These are phyloP conservation scores for Pantala flavescens DNA, from an alignment of 1,140 invertebrate genomes.

Conservation along the genomic window DNA sequence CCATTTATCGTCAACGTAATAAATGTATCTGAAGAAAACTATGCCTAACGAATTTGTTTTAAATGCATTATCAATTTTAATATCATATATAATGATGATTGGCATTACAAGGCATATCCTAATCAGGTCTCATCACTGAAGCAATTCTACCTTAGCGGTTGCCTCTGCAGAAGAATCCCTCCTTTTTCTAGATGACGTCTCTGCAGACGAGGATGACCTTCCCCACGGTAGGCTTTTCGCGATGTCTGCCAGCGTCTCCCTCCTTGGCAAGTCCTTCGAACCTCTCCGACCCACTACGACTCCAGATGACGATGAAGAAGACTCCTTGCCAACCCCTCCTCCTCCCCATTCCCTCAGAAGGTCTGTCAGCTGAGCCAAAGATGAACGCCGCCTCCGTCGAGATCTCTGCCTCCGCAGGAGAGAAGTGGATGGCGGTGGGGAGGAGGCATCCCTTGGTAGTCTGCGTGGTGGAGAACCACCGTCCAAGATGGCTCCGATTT, in stretches of 20 bases:
- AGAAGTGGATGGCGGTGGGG: slow-evolving; percentile 38
- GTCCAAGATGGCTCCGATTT: slow-evolving; percentile 47
- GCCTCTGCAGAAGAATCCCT: slow-evolving; percentile 26
- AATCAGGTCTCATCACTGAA: too few species aligned
- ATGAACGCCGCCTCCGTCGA: slow-evolving; percentile 59
- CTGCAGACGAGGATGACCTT: slow-evolving; percentile 30
- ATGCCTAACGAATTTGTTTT: too few species aligned
- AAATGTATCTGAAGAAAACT: too few species aligned
- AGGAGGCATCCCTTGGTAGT: slow-evolving; percentile 42
- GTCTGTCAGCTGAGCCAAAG: slow-evolving; percentile 76
- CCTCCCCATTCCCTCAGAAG: slow-evolving; percentile 76
- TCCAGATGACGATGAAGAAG: slow-evolving; percentile 26
- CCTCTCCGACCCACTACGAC: slow-evolving; percentile 48
- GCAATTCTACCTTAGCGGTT: not conserved
- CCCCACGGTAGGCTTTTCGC: slow-evolving; percentile 61
- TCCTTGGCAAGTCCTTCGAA: slow-evolving; percentile 52
- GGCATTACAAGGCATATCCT: too few species aligned
- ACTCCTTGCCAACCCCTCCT: slow-evolving; percentile 20
- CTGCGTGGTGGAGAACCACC: not conserved
- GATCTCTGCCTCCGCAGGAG: slow-evolving; percentile 37
- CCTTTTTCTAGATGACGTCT: not conserved
- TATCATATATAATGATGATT: too few species aligned
- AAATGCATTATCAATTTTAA: too few species aligned
- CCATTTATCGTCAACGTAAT: too few species aligned
- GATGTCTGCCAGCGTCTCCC: slow-evolving; percentile 75